phyloP scores from a whole-genome alignment of 2,888 invertebrate genomes.

The Himalopsyche tibetana region DNA sequence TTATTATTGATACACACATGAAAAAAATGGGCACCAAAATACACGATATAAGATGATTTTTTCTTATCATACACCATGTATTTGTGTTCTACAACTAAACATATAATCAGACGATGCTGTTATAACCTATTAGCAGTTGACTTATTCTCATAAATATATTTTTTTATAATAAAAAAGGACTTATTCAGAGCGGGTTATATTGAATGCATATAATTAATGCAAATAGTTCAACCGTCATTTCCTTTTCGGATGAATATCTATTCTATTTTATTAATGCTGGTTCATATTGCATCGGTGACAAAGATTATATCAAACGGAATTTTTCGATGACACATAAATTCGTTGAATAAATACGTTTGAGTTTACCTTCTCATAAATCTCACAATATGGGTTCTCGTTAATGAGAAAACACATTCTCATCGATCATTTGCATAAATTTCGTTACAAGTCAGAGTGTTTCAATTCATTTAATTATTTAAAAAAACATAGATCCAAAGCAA shows the following conservation, averaged over 20 bases:
- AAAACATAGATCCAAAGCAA: no score
- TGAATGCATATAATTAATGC: neutral
- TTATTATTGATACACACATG: no score
- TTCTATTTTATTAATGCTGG: neutral
- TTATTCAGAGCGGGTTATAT: no score
- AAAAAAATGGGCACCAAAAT: no score
- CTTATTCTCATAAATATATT: no score
- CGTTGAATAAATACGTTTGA: neutral
- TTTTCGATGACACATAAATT: slow-evolving; percentile 10
- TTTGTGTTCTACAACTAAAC: no score
- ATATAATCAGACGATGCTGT: no score
- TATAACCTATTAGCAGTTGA: no score
- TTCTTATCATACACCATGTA: no score
- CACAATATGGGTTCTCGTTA: slow-evolving; percentile 8
- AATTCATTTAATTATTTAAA: neutral
- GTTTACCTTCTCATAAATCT: neutral
- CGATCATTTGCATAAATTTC: slow-evolving; percentile 13
- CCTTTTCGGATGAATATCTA: neutral
- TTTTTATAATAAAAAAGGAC: no score
- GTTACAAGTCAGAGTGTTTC: neutral
- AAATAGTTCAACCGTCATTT: slow-evolving; percentile 13
- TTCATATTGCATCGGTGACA: neutral
- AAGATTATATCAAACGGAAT: neutral
- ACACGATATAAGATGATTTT: no score
- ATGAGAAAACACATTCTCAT: neutral